Percentiles rank a stretch among this genome's conserved stretches.
These are phyloP conservation scores for Salminus brasiliensis DNA, from an alignment of 2,113 vertebrate species.

Conservation along the genomic window DNA sequence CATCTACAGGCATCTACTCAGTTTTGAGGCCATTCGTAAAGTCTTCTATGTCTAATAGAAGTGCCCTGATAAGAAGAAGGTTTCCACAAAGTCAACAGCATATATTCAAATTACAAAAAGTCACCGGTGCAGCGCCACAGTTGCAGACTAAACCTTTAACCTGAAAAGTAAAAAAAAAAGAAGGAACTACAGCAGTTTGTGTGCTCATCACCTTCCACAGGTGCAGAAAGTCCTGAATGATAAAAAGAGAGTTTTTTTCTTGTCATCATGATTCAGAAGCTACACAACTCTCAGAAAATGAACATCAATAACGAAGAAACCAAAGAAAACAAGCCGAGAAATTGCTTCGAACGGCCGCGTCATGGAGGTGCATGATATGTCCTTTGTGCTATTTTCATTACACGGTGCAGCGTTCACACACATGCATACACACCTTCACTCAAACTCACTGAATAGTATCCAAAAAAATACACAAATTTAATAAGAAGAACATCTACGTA, in stretches of 20 bases:
- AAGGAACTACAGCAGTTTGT: background rate
- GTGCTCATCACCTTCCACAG: background rate
- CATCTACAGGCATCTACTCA: background rate
- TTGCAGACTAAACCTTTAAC: slow-evolving; percentile 4
- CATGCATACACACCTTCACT: slow-evolving; percentile 61
- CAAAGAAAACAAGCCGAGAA: background rate
- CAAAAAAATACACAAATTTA: slow-evolving; percentile 46
- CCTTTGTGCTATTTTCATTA: slow-evolving; percentile 67
- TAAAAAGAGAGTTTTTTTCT: background rate
- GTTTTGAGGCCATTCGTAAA: background rate
- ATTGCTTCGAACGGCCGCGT: background rate
- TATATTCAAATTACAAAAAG: slow-evolving; percentile 31
- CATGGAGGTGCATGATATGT: slow-evolving; percentile 3
- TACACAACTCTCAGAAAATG: slow-evolving; percentile 5
- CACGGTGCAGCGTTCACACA: slow-evolving; percentile 47
- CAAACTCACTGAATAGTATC: slow-evolving; percentile 44
- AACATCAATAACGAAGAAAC: background rate
- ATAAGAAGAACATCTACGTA: slow-evolving; percentile 43
- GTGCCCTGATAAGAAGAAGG: slow-evolving; percentile 43
- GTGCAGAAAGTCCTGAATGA: slow-evolving; percentile 5
- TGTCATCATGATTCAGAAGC: slow-evolving; percentile 1
- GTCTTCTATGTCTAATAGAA: background rate
- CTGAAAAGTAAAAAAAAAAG: slow-evolving; percentile 6
- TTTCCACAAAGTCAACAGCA: background rate
- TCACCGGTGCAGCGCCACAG: slow-evolving; percentile 17